Percentiles rank a stretch among this genome's conserved stretches.
These are phyloP conservation scores for Heliocidaris erythrogramma DNA, from an alignment of 35 echinoderm and acorn worm genomes.

Conservation along the genomic window DNA sequence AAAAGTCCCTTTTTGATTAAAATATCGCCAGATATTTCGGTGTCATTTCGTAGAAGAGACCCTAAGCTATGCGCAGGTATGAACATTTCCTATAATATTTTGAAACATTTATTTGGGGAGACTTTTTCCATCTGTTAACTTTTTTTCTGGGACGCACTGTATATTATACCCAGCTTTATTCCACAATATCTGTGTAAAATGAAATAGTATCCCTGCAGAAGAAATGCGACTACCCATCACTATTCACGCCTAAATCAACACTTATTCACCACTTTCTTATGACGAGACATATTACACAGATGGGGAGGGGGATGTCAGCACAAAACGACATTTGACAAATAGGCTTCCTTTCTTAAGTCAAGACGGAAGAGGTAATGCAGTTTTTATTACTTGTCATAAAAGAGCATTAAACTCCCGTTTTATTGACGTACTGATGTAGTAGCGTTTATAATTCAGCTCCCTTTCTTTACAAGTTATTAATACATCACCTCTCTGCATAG, in stretches of 20 bases:
- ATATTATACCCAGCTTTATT: too few relatives aligned
- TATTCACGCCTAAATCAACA: neutral
- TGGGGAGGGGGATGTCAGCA: neutral
- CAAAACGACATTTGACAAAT: neutral
- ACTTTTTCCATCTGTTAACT: too few relatives aligned
- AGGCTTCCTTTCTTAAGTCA: constrained; percentile 1
- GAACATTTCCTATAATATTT: too few relatives aligned
- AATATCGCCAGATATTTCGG: too few relatives aligned
- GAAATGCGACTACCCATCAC: neutral
- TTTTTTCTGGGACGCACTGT: too few relatives aligned
- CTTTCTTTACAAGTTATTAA: neutral
- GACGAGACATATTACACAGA: neutral
- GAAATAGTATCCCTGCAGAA: too few relatives aligned
- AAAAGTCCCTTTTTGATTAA: too few relatives aligned
- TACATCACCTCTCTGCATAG: neutral
- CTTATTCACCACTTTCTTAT: neutral
- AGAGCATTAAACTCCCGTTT: neutral
- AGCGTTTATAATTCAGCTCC: neutral
- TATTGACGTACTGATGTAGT: neutral
- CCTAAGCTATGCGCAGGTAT: too few relatives aligned
- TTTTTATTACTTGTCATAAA: neutral
- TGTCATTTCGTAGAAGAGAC: too few relatives aligned
- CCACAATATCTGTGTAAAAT: too few relatives aligned
- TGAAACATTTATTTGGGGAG: too few relatives aligned
- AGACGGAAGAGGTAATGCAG: neutral